These are phyloP conservation scores for Smittia sp. DNA, from an alignment of 2,888 invertebrate genomes.

Conservation along the genomic window DNA sequence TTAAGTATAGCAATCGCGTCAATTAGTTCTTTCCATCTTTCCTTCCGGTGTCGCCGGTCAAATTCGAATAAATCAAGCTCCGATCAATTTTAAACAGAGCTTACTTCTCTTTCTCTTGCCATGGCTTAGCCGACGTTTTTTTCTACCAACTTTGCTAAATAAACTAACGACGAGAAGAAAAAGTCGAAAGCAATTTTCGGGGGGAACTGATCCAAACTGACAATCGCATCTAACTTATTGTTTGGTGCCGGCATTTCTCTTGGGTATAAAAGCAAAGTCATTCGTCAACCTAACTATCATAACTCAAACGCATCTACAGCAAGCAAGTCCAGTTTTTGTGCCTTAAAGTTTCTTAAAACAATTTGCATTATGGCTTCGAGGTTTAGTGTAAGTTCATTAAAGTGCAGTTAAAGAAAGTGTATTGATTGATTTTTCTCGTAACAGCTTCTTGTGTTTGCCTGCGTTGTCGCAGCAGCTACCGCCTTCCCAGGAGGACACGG, in stretches of 20 bases:
- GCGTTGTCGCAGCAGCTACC: slow-evolving; percentile 4
- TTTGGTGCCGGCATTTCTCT: neutral
- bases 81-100: neutral
- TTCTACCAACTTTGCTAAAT: neutral
- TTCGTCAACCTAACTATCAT: slow-evolving; percentile 25
- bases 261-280: slow-evolving; percentile 15
- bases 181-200: slow-evolving; percentile 27
- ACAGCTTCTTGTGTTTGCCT: neutral
- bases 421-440: neutral
- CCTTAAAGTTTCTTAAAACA: neutral
- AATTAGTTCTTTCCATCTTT: neutral
- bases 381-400: slow-evolving; percentile 7
- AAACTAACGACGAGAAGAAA: neutral
- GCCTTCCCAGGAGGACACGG: slow-evolving; percentile 20
- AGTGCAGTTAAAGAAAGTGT: neutral
- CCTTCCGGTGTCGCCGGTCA: neutral
- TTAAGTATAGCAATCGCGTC: neutral
- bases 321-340: neutral
- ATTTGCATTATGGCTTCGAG: slow-evolving; percentile 10
- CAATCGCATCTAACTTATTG: neutral
- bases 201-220: slow-evolving; percentile 15
- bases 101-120: neutral
- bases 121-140: neutral
- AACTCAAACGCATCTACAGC: slow-evolving; percentile 20
- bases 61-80: neutral